Conservation (phyloP, 1,140 invertebrate species). For the Musca domestica region DNA sequence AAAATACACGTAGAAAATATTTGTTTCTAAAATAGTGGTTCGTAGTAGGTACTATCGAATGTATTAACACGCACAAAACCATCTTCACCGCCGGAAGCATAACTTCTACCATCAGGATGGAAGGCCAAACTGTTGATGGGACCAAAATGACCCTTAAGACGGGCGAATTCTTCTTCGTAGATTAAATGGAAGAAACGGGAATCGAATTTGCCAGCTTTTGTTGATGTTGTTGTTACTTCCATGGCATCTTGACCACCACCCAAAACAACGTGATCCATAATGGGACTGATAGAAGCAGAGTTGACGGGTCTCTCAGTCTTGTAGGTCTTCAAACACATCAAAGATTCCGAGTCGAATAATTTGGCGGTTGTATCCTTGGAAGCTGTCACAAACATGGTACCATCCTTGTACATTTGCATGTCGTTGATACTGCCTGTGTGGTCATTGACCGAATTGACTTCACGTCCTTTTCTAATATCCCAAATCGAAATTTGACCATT, state of each 20-base stretch:
- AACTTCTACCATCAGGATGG: constrained; percentile 96
- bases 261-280: constrained; percentile 89
- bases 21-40: constrained; percentile 90
- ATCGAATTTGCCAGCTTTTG: constrained; percentile 96
- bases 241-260: constrained; percentile 98
- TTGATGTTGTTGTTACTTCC: constrained; percentile 97
- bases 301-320: constrained; percentile 96
- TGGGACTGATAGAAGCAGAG: constrained; percentile 93
- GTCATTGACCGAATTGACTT: constrained; percentile 71
- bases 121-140: constrained; percentile 98
- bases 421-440: constrained; percentile 90
- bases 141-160: constrained; percentile 98
- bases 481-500: constrained; percentile 87
- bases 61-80: constrained; percentile 95
- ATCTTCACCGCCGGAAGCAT: constrained; percentile 97
- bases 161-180: constrained; percentile 99
- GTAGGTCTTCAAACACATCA: constrained; percentile 88
- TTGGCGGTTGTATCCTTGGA: constrained; percentile 93
- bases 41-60: constrained; percentile 95
- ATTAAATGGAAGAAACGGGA: constrained; percentile 97
- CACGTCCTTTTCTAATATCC: constrained; percentile 85
- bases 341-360: constrained; percentile 83
- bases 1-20: constrained; percentile 12
- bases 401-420: constrained; percentile 91
- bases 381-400: constrained; percentile 94